A percentile compares a stretch with the other conserved stretches of the same genome.
Evolutionary conservation across 1,140 invertebrate species (phyloP).

Genomic region (Pseudomyrmex dendroicus): DNA sequence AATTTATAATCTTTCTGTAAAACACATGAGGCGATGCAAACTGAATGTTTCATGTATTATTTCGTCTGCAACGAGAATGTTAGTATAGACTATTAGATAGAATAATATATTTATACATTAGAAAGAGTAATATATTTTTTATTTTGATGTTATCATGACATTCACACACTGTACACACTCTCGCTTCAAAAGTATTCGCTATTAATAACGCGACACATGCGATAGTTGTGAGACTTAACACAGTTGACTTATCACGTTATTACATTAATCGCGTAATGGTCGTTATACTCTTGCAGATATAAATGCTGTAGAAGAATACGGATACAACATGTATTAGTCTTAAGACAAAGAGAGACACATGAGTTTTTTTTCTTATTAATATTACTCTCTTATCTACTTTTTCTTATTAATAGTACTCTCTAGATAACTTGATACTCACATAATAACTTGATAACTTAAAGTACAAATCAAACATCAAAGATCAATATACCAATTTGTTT

Average conservation of each 20-base stretch:
- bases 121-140: slow-evolving; percentile 10
- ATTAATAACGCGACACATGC: slow-evolving; percentile 1
- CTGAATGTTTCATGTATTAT: slow-evolving; percentile 19
- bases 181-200: not conserved
- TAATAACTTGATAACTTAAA: too few species aligned
- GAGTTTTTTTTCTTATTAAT: not conserved
- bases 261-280: slow-evolving; percentile 16
- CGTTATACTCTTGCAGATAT: not conserved
- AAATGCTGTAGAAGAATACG: not conserved
- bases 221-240: slow-evolving; percentile 8
- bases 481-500: not conserved
- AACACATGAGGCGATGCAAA: slow-evolving; percentile 49
- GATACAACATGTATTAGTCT: not conserved
- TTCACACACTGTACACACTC: not conserved
- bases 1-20: not conserved
- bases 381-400: too few species aligned
- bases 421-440: too few species aligned
- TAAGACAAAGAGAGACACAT: not conserved
- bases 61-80: not conserved
- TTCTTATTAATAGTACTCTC: not conserved
- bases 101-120: slow-evolving; percentile 2
- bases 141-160: not conserved
- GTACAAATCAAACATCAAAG: not conserved
- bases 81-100: slow-evolving; percentile 23
- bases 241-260: not conserved